Evolutionary conservation across 2,797 vertebrate species (phyloP).

Genomic region (Danio choprae): DNA sequence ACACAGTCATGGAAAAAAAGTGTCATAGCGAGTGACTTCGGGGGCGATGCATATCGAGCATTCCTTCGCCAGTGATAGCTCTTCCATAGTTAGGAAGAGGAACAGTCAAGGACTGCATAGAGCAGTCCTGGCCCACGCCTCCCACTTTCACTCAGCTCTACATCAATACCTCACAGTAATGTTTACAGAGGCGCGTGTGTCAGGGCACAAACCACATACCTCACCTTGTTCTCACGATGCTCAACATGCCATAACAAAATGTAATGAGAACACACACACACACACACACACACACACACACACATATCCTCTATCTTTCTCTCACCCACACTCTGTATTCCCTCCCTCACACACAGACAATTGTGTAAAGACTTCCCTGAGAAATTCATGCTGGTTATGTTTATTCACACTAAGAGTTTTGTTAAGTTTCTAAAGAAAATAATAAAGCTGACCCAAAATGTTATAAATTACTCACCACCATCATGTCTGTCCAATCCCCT

Average conservation of each 20-base stretch:
- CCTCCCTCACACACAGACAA: background rate
- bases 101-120: slow-evolving; percentile 55
- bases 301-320: background rate
- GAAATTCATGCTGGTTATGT: slow-evolving; percentile 15
- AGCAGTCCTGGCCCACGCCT: background rate
- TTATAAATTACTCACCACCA: no score
- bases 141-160: slow-evolving; percentile 17
- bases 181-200: slow-evolving; percentile 41
- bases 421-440: background rate
- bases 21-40: slow-evolving; percentile 64
- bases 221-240: slow-evolving; percentile 37
- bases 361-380: background rate
- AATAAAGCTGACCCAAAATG: no score
- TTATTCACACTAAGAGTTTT: slow-evolving; percentile 16
- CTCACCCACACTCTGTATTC: slow-evolving; percentile 5
- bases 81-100: slow-evolving; percentile 58
- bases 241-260: slow-evolving; percentile 36
- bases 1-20: slow-evolving; percentile 74
- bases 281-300: background rate
- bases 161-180: slow-evolving; percentile 47
- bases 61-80: slow-evolving; percentile 50
- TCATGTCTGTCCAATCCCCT: no score
- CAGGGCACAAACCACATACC: slow-evolving; percentile 30
- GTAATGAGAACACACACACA: slow-evolving; percentile 28
- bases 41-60: slow-evolving; percentile 70